A percentile compares a stretch with the other conserved stretches of the same genome.
Evolutionary conservation across 1,140 invertebrate genomes (phyloP).

Genomic region (Geopemphigus sp.): DNA sequence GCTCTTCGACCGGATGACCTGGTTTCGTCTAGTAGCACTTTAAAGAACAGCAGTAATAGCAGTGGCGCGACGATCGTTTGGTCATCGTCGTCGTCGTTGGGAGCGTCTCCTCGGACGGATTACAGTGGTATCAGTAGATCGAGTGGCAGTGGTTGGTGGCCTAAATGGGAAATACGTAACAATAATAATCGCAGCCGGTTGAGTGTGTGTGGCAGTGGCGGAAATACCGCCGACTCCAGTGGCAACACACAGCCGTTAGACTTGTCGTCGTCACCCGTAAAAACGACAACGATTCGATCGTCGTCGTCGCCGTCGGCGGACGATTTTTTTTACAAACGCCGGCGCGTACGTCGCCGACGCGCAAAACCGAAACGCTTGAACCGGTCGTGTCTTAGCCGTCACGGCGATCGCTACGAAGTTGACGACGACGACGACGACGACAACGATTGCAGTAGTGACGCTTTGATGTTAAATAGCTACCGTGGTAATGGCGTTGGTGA

Average conservation of each 20-base stretch:
- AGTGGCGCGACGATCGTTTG: background rate
- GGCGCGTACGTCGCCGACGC: background rate
- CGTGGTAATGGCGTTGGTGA: background rate
- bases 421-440: background rate
- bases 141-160: conserved; percentile 8
- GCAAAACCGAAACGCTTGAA: conserved; percentile 6
- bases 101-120: background rate
- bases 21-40: background rate
- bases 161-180: background rate
- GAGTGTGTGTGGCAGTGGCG: background rate
- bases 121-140: background rate
- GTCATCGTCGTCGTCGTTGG: background rate
- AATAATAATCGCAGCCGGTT: background rate
- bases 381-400: background rate
- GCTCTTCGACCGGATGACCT: background rate
- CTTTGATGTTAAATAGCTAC: background rate
- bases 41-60: conserved; percentile 12
- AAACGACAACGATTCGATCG: background rate
- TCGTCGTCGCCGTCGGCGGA: background rate
- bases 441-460: background rate
- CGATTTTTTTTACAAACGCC: conserved; percentile 38
- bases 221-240: background rate
- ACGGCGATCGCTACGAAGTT: too few species aligned
- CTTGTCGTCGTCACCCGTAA: background rate
- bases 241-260: conserved; percentile 17